Conservation (phyloP, 2,888 invertebrate genomes). For the Leptodirus hochenwartii region DNA sequence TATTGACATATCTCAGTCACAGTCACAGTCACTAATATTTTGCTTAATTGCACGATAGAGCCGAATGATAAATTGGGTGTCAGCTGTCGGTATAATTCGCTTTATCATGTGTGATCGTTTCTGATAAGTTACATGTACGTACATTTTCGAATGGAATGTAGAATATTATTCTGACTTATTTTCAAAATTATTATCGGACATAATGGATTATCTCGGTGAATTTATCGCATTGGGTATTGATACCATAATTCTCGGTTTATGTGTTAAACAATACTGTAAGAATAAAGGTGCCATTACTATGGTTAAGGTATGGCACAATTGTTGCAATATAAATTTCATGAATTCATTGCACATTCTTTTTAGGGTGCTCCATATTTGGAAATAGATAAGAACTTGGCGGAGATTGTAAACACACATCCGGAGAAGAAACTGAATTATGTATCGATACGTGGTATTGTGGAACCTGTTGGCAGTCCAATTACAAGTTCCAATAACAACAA, state of each 20-base stretch:
- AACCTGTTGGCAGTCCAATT: conserved; percentile 57
- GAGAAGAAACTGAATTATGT: conserved; percentile 53
- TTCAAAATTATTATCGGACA: no score
- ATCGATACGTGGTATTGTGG: conserved; percentile 55
- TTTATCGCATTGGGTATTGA: conserved; percentile 56
- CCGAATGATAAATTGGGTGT: no score
- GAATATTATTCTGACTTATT: no score
- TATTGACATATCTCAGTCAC: no score
- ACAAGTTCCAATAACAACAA: conserved; percentile 53
- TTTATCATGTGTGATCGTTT: no score
- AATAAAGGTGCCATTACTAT: conserved; percentile 52
- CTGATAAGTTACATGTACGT: no score
- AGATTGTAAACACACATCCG: conserved; percentile 40
- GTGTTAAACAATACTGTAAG: conserved; percentile 54
- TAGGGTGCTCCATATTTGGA: conserved; percentile 53
- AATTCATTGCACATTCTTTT: conserved; percentile 12
- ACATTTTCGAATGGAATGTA: no score
- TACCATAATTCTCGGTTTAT: conserved; percentile 52
- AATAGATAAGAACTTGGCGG: conserved; percentile 42
- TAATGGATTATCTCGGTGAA: conserved; percentile 67
- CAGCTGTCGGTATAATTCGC: no score
- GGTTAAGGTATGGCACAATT: conserved; percentile 39
- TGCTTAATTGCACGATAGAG: no score
- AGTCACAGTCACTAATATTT: no score
- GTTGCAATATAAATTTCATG: background rate